Percentiles rank a stretch among this genome's conserved stretches.
These are phyloP conservation scores for Sarcophaga rosellei DNA, from an alignment of 2,888 invertebrate genomes.

Conservation along the genomic window DNA sequence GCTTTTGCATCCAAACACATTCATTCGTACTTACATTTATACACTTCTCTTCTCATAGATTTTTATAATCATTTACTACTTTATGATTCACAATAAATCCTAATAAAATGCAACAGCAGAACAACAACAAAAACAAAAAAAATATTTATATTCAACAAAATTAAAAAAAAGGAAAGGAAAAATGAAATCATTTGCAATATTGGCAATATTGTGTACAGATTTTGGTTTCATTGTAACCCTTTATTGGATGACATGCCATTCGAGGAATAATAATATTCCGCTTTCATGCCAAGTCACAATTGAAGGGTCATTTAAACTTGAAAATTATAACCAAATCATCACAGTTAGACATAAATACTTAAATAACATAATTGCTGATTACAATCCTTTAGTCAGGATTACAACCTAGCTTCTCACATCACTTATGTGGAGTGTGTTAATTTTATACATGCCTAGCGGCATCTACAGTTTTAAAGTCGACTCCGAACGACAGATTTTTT, in stretches of 20 bases:
- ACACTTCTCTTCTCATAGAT: neutral
- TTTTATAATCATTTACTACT: slow-evolving; percentile 49
- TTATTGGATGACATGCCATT: neutral
- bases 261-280: too few relatives aligned
- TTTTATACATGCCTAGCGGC: too few relatives aligned
- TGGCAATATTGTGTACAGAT: slow-evolving; percentile 17
- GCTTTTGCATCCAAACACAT: neutral
- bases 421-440: too few relatives aligned
- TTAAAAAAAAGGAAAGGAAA: neutral
- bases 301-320: too few relatives aligned
- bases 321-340: too few relatives aligned
- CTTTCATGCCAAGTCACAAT: too few relatives aligned
- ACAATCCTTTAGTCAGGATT: too few relatives aligned
- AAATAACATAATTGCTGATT: too few relatives aligned
- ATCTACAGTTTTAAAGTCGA: too few relatives aligned
- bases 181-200: slow-evolving; percentile 6
- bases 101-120: slow-evolving; percentile 39
- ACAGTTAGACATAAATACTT: too few relatives aligned
- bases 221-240: neutral
- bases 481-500: too few relatives aligned
- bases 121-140: neutral
- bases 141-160: slow-evolving; percentile 8
- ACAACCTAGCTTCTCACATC: too few relatives aligned
- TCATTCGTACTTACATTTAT: neutral
- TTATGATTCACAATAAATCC: slow-evolving; percentile 54